phyloP scores from a whole-genome alignment of 2,113 vertebrate species.

The Cavia aperea region DNA sequence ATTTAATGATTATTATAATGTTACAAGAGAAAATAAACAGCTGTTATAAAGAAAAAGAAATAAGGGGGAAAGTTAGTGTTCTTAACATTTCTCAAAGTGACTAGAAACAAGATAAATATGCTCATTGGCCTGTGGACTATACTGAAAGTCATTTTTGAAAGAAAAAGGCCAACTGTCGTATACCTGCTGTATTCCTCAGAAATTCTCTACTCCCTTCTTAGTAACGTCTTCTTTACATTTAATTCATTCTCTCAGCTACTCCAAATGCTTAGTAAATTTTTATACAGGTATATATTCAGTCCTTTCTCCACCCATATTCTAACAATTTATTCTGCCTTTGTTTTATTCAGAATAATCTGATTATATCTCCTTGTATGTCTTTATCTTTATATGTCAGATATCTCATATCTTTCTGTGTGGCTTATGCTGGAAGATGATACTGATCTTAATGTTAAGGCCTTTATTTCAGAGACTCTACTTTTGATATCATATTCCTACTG shows the following conservation, averaged over 20 bases:
- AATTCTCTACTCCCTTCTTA: neutral
- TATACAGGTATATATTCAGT: too few relatives aligned
- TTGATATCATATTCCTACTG: too few relatives aligned
- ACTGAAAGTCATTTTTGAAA: neutral
- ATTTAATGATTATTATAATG: neutral
- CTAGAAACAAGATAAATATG: neutral
- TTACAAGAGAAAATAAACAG: neutral
- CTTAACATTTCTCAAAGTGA: neutral
- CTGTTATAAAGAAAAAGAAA: neutral
- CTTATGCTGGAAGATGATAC: neutral
- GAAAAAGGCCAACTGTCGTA: neutral
- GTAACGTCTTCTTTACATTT: neutral
- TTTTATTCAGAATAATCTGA: neutral
- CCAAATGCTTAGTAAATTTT: neutral
- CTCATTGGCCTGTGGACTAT: neutral
- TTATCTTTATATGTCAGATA: neutral
- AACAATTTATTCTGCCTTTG: neutral
- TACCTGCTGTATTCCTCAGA: neutral
- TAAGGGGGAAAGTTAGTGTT: neutral
- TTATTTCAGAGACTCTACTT: neutral
- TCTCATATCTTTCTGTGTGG: neutral
- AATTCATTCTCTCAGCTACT: neutral
- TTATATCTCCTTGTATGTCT: too few relatives aligned
- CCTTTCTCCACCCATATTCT: neutral
- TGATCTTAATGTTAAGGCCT: neutral